phyloP scores from a whole-genome alignment of 2,888 invertebrate genomes.

The Athripsodes cinereus region DNA sequence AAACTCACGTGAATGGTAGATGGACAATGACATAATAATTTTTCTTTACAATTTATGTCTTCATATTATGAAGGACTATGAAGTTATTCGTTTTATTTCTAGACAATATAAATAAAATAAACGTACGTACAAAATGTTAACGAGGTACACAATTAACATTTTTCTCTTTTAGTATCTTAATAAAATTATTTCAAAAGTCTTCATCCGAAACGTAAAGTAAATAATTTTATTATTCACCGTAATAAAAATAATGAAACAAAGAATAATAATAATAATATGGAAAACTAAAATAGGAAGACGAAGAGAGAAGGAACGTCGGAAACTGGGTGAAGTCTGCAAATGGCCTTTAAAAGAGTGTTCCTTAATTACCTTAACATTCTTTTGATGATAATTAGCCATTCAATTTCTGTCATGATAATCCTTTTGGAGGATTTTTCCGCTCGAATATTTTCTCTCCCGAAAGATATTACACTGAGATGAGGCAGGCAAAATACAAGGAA shows the following conservation, averaged over 20 bases:
- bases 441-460: constrained; percentile 5
- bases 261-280: not conserved
- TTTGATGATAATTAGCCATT: constrained; percentile 26
- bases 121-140: too few species aligned
- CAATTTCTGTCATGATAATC: constrained; percentile 23
- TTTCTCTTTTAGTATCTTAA: too few species aligned
- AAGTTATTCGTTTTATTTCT: too few species aligned
- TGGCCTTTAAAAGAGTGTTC: constrained; percentile 18
- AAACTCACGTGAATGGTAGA: too few species aligned
- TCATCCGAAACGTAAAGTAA: not conserved
- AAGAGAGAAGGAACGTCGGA: not conserved
- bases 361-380: constrained; percentile 25
- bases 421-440: constrained; percentile 5
- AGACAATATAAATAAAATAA: too few species aligned
- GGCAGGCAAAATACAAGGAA: too few species aligned
- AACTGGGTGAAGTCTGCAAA: constrained; percentile 14
- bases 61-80: too few species aligned
- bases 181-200: not conserved
- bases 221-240: not conserved
- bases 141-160: too few species aligned
- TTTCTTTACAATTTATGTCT: too few species aligned
- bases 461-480: too few species aligned
- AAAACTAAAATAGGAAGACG: not conserved
- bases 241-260: not conserved
- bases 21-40: too few species aligned